phyloP scores from a whole-genome alignment of 2,113 vertebrate genomes.

The Microtus ochrogaster region DNA sequence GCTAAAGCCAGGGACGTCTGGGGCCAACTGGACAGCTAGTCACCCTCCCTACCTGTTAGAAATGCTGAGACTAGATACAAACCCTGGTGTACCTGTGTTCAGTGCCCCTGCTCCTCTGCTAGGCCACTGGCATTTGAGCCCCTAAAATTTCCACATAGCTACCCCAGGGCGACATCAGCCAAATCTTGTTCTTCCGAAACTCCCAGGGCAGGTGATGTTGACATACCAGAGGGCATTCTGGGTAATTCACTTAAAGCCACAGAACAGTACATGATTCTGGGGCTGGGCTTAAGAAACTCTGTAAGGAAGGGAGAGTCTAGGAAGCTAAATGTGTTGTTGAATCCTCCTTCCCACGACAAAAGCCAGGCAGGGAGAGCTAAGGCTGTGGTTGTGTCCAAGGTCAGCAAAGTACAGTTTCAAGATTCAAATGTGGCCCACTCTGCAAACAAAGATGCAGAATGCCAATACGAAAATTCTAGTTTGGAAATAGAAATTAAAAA shows the following conservation, averaged over 20 bases:
- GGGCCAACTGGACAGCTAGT: background rate
- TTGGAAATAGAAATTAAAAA: background rate
- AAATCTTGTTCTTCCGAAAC: background rate
- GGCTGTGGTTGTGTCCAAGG: too few species aligned
- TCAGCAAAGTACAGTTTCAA: background rate
- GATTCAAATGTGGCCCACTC: fast-evolving
- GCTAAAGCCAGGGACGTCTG: background rate
- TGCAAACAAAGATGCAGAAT: background rate
- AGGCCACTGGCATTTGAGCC: too few species aligned
- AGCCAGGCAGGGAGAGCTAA: background rate
- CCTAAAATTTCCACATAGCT: background rate
- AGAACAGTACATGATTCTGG: fast-evolving
- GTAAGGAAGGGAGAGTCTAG: background rate
- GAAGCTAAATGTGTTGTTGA: background rate
- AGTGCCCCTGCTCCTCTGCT: fast-evolving
- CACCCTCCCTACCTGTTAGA: background rate
- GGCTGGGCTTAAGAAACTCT: background rate
- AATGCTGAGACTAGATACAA: background rate
- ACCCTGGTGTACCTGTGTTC: background rate
- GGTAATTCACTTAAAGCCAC: background rate
- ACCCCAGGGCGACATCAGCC: too few species aligned
- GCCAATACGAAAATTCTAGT: background rate
- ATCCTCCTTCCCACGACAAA: background rate
- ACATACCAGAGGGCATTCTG: background rate
- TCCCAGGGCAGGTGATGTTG: background rate